Evolutionary conservation across 2,888 invertebrate species (phyloP).

Genomic region (Himalopsyche kuldschensis): DNA sequence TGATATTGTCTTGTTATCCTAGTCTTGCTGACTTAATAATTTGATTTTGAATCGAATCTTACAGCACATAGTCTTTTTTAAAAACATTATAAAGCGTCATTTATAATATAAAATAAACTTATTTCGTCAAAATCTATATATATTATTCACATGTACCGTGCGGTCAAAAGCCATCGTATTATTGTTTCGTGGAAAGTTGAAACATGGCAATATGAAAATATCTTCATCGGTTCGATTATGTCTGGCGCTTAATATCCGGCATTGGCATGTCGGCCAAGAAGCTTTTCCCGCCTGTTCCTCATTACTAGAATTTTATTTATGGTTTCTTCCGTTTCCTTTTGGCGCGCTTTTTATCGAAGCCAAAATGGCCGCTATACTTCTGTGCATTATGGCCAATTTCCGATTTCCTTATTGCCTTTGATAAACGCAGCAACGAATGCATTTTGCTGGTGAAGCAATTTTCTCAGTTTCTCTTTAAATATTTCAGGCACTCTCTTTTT

Average conservation of each 20-base stretch:
- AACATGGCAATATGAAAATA: background rate
- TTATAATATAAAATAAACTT: too few relatives aligned
- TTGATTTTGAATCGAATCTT: too few relatives aligned
- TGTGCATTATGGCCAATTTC: constrained; percentile 27
- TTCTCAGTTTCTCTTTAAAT: background rate
- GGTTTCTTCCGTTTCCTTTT: constrained; percentile 19
- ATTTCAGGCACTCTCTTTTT: background rate
- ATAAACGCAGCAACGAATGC: background rate
- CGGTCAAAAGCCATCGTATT: too few relatives aligned
- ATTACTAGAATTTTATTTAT: constrained; percentile 34
- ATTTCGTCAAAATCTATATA: too few relatives aligned
- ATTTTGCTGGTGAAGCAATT: background rate
- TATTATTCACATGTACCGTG: too few relatives aligned
- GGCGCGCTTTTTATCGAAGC: constrained; percentile 7
- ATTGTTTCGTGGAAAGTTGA: too few relatives aligned
- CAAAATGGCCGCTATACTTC: constrained; percentile 18
- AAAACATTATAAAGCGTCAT: too few relatives aligned
- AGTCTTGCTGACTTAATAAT: too few relatives aligned
- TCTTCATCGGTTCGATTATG: background rate
- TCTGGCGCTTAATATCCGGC: background rate
- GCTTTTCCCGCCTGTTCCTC: constrained; percentile 12
- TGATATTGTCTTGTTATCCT: too few relatives aligned
- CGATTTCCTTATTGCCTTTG: constrained; percentile 13
- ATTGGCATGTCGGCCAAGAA: background rate
- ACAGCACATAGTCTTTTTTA: too few relatives aligned